Percentiles rank a stretch among this genome's conserved stretches.
Evolutionary conservation across 2,113 vertebrate species (phyloP).

Genomic region (Myotis lucifugus): DNA sequence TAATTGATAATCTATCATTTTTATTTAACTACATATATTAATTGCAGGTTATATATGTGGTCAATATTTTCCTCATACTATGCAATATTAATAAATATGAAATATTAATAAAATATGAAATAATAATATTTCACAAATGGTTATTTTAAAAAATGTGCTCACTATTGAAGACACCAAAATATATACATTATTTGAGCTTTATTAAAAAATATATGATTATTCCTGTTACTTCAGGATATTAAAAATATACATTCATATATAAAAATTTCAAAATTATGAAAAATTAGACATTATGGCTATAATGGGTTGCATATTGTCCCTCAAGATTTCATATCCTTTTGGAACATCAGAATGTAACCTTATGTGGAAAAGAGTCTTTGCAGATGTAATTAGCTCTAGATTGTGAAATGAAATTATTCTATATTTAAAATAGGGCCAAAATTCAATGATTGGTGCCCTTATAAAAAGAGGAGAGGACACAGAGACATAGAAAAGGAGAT

Average conservation of each 20-base stretch:
- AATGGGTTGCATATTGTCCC: not conserved
- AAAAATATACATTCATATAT: not conserved
- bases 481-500: not conserved
- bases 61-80: not conserved
- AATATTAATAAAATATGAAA: not conserved
- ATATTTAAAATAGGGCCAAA: not conserved
- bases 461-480: not conserved
- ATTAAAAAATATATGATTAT: not conserved
- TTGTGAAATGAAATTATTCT: not conserved
- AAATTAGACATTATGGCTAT: not conserved
- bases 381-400: not conserved
- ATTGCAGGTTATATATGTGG: not conserved
- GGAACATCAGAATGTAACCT: not conserved
- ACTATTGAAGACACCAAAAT: not conserved
- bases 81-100: not conserved
- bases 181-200: not conserved
- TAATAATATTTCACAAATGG: not conserved
- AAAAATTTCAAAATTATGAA: not conserved
- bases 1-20: not conserved
- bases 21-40: not conserved
- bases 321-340: not conserved
- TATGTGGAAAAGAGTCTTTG: not conserved
- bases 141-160: not conserved
- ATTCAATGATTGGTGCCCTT: not conserved
- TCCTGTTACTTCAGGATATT: not conserved